Evolutionary conservation across 1,140 invertebrate genomes (phyloP), one percentile per base, ranked within the genome.

Genomic region (Drosophila sucinea): DNA sequence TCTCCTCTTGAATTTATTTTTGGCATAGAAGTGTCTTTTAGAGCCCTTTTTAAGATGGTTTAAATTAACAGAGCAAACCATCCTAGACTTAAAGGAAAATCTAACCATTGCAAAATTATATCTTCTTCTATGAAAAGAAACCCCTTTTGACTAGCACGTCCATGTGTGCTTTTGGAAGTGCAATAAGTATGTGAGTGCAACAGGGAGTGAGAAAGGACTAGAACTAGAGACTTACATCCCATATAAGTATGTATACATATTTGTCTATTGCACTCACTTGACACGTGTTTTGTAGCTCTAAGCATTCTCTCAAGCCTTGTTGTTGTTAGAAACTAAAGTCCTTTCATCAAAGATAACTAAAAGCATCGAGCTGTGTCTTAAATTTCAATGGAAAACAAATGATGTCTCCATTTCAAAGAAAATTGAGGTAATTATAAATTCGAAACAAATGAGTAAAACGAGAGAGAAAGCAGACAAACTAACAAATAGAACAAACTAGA

Each of bases 261-360:
- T 69, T 51, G 44, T 51, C 44, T 51, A 72, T 71, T 74, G 70
- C 70, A 63, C 54, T 58, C 60, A 80, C 51, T 77, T 78, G 71
- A 83, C 80, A 68, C 51, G 62, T 70, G 62, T 62, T 76, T 73
- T 60, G 7, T 67, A 7, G 29, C 17, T 47, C 23, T 41, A 10
- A 38, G 33, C 60, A 17, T 51, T 4, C 63, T 40, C 11, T 38
- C 17, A 38, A 51, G 64, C 8, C 30, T 47, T 40, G 11, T 51
- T 51, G 27, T 33, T 38, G 25, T 10, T 17, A 4, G 44, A 47
- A 47, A 44, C 8, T 6, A 38, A 10, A 3, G 11, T 10, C 17
- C 41, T 5, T n/a, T n/a, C 40, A 51, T 25, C 25, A 51, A 23
- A 25, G 23, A 51, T 51, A 51, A 51, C 23, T 17, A 27, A 51